phyloP scores from a whole-genome alignment of 1,140 invertebrate species.

The Solenopsis invicta region DNA sequence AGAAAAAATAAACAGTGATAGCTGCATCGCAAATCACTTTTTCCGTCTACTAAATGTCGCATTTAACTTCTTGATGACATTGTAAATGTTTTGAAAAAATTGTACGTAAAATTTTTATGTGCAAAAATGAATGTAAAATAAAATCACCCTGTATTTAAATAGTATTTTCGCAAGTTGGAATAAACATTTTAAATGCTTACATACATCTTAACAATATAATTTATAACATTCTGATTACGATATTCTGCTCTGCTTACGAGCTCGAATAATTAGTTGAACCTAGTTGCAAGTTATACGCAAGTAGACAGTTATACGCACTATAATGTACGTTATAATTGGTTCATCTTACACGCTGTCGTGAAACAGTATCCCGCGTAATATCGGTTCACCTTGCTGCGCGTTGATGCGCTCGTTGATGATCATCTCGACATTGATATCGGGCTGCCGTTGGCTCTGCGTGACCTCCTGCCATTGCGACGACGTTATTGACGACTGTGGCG shows the following conservation, averaged over 20 bases:
- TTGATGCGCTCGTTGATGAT: constrained; percentile 70
- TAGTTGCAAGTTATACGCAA: neutral
- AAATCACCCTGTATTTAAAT: neutral
- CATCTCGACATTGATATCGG: constrained; percentile 85
- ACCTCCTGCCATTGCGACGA: constrained; percentile 84
- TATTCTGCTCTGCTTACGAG: neutral
- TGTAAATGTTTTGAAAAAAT: neutral
- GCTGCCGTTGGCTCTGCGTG: constrained; percentile 87
- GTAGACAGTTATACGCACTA: neutral
- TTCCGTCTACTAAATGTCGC: neutral
- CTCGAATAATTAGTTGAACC: neutral
- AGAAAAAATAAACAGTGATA: neutral
- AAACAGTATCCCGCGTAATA: neutral
- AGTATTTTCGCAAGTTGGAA: neutral
- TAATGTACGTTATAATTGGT: neutral
- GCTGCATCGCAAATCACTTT: neutral
- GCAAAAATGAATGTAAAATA: neutral
- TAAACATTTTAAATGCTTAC: neutral
- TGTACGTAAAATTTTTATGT: neutral
- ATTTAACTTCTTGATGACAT: neutral
- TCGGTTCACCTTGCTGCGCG: constrained; percentile 79
- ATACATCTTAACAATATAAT: neutral
- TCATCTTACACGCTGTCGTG: constrained; percentile 4
- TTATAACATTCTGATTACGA: neutral
- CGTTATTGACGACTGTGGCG: constrained; percentile 77